Base-by-base conservation (phyloP, 2,797 vertebrate species). In the Xenentodon cancila region DNA sequence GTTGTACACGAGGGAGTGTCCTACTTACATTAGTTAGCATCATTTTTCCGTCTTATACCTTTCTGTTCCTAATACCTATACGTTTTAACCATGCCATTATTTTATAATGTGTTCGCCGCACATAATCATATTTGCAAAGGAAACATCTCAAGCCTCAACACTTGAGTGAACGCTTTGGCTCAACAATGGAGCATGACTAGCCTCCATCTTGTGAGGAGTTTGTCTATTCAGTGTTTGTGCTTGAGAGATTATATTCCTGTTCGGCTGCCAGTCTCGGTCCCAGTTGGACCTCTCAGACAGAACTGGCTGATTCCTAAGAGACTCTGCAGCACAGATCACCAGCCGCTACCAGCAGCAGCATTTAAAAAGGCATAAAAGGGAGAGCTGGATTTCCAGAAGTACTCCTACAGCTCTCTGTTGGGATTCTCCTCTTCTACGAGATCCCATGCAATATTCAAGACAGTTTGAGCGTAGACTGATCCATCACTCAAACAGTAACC, bases 231-330 rank as follows among this genome's bases (percentile, higher is more conserved):
- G 73, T 87, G 81, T 89, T 88, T 84, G 68, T 82, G 84, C 71
- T 69, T 63, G 66, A 73, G 79, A 83, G 90, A 88, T 91, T 90
- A 82, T 82, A 86, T 86, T 87, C 75, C 46, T 83, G 71, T 91
- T 89, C 86, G 75, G 74, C 77, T 86, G 80, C 71, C 69, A 71
- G 75, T 87, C 68, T 81, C 76, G 75, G 56, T 86, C 75, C 84
- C 77, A 64, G 67, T 73, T 84, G 84, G 83, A 84, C 78, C 69
- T 64, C 27, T 84, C 68, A 85, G 74, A 88, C 86, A 81, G 72
- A 88, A 71, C 72, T 71, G 67, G 71, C 77, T 81, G 75, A 88
- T 84, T 85, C 84, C 82, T 82, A 71, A 79, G 87, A 87, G 87
- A 76, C 75, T 67, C 34, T 50, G 80, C 73, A 77, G 62, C 73